These are phyloP conservation scores for Drosophila repleta DNA, from an alignment of 1,140 invertebrate species.

Conservation along the genomic window DNA sequence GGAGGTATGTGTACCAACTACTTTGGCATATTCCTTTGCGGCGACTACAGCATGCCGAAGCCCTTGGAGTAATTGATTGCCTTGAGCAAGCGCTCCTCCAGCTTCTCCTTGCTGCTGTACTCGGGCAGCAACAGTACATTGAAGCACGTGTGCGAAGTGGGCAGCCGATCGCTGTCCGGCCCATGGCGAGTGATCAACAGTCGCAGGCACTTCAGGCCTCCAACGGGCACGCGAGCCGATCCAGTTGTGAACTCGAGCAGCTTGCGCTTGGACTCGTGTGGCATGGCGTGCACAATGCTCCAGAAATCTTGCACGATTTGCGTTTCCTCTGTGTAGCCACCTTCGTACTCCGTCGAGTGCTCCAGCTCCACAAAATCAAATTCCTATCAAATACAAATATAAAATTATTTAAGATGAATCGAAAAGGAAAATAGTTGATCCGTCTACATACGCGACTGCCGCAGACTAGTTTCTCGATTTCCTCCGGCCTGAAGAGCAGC, in stretches of 20 bases:
- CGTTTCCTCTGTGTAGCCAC: constrained; percentile 93
- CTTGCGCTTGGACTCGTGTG: constrained; percentile 93
- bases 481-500: constrained; percentile 95
- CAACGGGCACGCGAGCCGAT: constrained; percentile 96
- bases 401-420: background rate
- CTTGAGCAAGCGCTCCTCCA: constrained; percentile 93
- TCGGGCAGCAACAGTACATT: constrained; percentile 97
- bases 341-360: constrained; percentile 96
- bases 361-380: constrained; percentile 96
- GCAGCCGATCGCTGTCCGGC: constrained; percentile 91
- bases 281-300: constrained; percentile 95
- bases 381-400: constrained; percentile 84
- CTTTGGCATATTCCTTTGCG: constrained; percentile 19
- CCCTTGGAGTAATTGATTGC: constrained; percentile 96
- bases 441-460: constrained; percentile 93
- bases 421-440: background rate
- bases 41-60: constrained; percentile 91
- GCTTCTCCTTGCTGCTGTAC: constrained; percentile 92
- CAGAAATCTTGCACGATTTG: constrained; percentile 96
- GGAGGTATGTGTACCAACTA: constrained; percentile 32
- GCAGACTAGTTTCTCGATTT: constrained; percentile 94
- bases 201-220: constrained; percentile 95
- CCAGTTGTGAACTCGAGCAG: constrained; percentile 97
- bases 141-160: constrained; percentile 97
- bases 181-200: constrained; percentile 92